Percentiles rank a stretch among this genome's conserved stretches.
phyloP scores from a whole-genome alignment of 2,113 vertebrate species.

The Elanoides forficatus region DNA sequence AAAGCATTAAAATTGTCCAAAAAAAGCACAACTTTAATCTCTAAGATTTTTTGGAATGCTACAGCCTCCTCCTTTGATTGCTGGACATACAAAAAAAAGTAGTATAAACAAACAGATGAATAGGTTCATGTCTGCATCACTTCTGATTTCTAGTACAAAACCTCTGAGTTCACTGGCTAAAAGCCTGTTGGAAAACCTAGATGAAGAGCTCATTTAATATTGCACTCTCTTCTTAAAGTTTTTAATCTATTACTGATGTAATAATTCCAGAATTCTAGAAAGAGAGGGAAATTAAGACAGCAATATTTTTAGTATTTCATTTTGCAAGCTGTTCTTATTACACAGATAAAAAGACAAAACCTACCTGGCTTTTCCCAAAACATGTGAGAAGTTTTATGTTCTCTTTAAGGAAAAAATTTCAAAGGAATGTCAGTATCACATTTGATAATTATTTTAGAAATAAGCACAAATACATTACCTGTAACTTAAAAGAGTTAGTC shows the following conservation, averaged over 20 bases:
- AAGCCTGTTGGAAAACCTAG: accelerated
- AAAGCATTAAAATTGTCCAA: neutral
- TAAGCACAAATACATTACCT: neutral
- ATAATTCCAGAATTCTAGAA: neutral
- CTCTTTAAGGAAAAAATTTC: neutral
- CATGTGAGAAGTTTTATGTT: neutral
- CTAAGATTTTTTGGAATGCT: neutral
- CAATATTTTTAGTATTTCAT: neutral
- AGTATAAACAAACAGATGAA: neutral
- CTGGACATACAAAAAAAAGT: neutral
- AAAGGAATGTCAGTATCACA: neutral
- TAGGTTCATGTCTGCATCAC: neutral
- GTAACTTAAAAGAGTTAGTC: neutral
- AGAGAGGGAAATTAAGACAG: neutral
- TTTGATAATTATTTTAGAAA: neutral
- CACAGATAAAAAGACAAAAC: neutral
- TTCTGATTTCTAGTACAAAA: neutral
- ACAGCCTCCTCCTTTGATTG: neutral
- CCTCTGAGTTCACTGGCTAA: neutral
- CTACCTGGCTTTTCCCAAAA: neutral
- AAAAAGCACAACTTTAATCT: neutral
- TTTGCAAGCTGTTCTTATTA: neutral
- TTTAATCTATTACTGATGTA: neutral
- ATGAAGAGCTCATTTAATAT: neutral
- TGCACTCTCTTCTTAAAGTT: neutral